Conservation (phyloP, 2,888 invertebrate genomes). For the Autographa gamma region DNA sequence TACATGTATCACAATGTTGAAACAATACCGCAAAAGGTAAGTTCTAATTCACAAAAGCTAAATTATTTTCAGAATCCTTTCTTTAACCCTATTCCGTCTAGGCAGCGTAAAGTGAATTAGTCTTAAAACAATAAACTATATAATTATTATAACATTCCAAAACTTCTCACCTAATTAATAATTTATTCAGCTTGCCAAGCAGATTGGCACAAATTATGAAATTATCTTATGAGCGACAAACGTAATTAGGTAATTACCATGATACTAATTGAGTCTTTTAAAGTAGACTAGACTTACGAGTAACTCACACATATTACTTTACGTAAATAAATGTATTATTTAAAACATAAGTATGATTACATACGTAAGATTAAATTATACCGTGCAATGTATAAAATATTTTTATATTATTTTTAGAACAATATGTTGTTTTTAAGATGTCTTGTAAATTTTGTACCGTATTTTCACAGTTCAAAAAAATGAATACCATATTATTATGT, state of each 20-base stretch:
- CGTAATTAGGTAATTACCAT: slow-evolving; percentile 1
- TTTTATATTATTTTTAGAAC: no score
- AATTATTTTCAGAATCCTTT: background rate
- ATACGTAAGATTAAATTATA: no score
- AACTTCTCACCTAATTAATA: background rate
- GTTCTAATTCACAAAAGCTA: background rate
- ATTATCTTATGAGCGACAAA: background rate
- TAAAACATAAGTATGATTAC: no score
- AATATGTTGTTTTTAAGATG: no score
- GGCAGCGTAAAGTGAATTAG: background rate
- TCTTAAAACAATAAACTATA: background rate
- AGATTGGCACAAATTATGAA: slow-evolving; percentile 1
- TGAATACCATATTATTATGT: no score
- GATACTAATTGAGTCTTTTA: slow-evolving; percentile 7
- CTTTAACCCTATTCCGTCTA: background rate
- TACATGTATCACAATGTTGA: no score
- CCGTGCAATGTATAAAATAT: background rate
- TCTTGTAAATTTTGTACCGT: no score
- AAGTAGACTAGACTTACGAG: background rate
- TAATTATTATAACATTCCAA: background rate
- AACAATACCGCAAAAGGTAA: background rate
- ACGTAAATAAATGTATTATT: background rate
- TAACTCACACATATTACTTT: background rate
- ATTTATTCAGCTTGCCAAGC: slow-evolving; percentile 3
- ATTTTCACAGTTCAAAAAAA: no score